Conservation (phyloP, 2,888 invertebrate genomes). For the Eudemis profundana region DNA sequence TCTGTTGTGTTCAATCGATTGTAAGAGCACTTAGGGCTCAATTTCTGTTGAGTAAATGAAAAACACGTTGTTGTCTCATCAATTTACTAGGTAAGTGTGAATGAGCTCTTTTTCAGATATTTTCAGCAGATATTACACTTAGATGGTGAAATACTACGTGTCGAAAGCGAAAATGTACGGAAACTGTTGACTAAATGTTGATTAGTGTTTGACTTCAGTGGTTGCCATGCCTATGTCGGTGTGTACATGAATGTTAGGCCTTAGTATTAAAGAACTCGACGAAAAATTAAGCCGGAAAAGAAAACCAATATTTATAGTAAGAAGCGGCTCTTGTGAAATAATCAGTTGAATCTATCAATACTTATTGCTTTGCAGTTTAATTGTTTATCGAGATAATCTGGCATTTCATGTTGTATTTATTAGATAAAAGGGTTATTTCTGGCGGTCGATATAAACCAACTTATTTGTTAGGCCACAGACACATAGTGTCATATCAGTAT, state of each 20-base stretch:
- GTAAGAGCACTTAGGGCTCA: too few species aligned
- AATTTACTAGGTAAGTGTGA: too few species aligned
- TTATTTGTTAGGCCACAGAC: too few species aligned
- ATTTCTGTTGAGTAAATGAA: too few species aligned
- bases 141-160: too few species aligned
- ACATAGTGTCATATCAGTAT: too few species aligned
- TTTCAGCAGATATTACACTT: too few species aligned
- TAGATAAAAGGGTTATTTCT: background rate
- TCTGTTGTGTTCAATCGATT: too few species aligned
- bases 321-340: background rate
- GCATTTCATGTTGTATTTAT: slow-evolving; percentile 11
- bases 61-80: too few species aligned
- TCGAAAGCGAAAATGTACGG: too few species aligned
- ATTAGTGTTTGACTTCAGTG: background rate
- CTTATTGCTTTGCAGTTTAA: background rate
- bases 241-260: background rate
- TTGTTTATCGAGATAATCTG: slow-evolving; percentile 13
- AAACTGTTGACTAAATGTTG: background rate
- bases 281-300: background rate
- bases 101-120: too few species aligned
- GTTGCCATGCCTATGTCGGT: background rate
- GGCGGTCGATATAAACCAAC: background rate
- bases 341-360: background rate
- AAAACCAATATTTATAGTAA: background rate
- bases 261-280: background rate